These are phyloP conservation scores for Temnothorax rugatulus DNA, from an alignment of 2,888 invertebrate species.

Conservation along the genomic window DNA sequence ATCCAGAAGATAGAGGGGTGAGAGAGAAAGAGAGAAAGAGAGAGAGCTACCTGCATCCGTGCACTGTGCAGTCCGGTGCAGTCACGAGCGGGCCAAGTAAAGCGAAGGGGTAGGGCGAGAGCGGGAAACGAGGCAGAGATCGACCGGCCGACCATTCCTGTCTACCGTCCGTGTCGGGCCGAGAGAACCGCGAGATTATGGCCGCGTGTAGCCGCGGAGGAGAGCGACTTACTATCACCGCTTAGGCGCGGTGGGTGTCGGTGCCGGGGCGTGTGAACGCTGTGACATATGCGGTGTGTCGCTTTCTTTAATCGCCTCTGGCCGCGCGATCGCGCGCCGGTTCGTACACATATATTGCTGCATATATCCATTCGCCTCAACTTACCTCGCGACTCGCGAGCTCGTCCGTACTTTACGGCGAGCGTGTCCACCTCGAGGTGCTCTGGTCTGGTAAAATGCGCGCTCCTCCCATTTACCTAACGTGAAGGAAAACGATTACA, in stretches of 20 bases:
- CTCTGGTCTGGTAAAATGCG: background rate
- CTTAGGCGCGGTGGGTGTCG: constrained; percentile 81
- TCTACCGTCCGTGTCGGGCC: constrained; percentile 55
- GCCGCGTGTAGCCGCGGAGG: constrained; percentile 50
- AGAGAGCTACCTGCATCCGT: constrained; percentile 70
- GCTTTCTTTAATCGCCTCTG: constrained; percentile 84
- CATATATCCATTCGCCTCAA: constrained; percentile 61
- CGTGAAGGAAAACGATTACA: background rate
- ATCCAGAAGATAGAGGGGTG: constrained; percentile 59
- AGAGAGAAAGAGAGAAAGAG: constrained; percentile 50
- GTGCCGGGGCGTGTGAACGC: constrained; percentile 85
- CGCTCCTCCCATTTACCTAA: background rate
- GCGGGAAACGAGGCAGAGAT: constrained; percentile 61
- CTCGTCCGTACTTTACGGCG: constrained; percentile 15
- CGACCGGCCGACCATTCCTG: constrained; percentile 71
- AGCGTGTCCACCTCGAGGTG: constrained; percentile 30
- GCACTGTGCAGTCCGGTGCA: constrained; percentile 55
- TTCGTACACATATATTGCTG: constrained; percentile 46
- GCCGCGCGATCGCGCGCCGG: constrained; percentile 63
- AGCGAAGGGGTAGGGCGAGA: constrained; percentile 43
- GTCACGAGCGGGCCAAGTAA: constrained; percentile 67
- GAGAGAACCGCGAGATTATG: constrained; percentile 45
- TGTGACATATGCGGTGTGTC: constrained; percentile 86
- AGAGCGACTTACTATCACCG: constrained; percentile 74
- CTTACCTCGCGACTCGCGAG: constrained; percentile 41